These are phyloP conservation scores for Cyaniris semiargus DNA, from an alignment of 2,888 invertebrate genomes.

Conservation along the genomic window DNA sequence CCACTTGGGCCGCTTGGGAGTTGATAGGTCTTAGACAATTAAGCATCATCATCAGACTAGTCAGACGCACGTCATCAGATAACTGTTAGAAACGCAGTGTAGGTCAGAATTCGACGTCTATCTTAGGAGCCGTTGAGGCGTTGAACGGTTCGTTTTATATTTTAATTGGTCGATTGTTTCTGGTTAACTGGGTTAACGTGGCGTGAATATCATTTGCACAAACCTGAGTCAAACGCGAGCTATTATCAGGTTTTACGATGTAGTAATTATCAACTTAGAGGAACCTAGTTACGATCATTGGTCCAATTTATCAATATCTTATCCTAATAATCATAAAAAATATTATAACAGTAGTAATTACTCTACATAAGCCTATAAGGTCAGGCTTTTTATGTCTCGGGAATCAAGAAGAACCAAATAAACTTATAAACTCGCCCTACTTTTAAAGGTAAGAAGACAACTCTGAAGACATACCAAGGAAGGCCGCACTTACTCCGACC, in stretches of 20 bases:
- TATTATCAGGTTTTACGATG: not conserved
- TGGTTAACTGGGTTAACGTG: slow-evolving; percentile 10
- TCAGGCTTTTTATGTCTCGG: not conserved
- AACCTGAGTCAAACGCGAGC: not conserved
- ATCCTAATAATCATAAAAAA: not conserved
- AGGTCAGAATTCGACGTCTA: not conserved
- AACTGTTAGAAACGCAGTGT: not conserved
- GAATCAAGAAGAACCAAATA: too few species aligned
- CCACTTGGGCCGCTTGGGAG: too few species aligned
- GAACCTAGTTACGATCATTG: too few species aligned
- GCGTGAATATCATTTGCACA: slow-evolving; percentile 11
- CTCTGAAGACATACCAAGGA: not conserved
- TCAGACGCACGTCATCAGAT: not conserved
- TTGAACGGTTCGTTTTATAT: not conserved
- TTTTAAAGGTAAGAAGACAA: not conserved
- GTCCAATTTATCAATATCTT: too few species aligned
- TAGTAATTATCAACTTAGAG: not conserved
- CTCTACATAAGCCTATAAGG: not conserved
- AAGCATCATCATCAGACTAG: not conserved
- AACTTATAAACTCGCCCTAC: too few species aligned
- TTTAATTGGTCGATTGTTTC: not conserved
- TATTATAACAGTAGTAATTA: not conserved
- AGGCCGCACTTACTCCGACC: not conserved
- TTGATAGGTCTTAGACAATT: too few species aligned
- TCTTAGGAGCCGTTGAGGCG: not conserved